Conservation (phyloP, 2,113 vertebrate species). For the Erythrolamprus reginae region DNA sequence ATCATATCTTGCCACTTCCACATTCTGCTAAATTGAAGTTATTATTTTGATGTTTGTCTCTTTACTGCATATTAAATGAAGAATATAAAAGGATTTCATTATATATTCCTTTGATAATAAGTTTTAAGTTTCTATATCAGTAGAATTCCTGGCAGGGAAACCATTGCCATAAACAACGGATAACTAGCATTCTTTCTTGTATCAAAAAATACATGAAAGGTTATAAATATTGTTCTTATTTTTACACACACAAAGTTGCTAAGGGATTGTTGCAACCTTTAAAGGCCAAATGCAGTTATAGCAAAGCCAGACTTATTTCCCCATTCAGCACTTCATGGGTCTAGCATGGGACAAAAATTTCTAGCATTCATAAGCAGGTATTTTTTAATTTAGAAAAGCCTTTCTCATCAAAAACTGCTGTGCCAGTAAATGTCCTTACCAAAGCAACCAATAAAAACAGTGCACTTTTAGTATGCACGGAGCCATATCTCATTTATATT, state of each 20-base stretch:
- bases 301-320: background rate
- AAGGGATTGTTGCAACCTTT: background rate
- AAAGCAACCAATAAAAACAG: background rate
- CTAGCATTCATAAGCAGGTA: background rate
- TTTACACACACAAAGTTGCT: background rate
- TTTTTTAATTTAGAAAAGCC: background rate
- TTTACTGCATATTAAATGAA: background rate
- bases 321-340: background rate
- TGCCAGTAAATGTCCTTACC: background rate
- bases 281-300: background rate
- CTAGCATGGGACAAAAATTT: background rate
- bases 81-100: background rate
- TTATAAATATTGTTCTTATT: background rate
- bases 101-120: background rate
- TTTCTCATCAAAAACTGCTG: background rate
- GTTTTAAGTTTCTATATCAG: background rate
- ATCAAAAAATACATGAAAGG: background rate
- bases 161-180: background rate
- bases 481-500: background rate
- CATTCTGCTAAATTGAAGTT: constrained; percentile 14
- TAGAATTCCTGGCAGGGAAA: background rate
- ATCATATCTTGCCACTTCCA: background rate
- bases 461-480: background rate
- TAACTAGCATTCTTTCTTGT: background rate
- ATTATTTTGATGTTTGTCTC: background rate